A percentile compares a stretch with the other conserved stretches of the same genome.
Evolutionary conservation across 2,888 invertebrate species (phyloP).

Genomic region (Zhengitettix transpicula): DNA sequence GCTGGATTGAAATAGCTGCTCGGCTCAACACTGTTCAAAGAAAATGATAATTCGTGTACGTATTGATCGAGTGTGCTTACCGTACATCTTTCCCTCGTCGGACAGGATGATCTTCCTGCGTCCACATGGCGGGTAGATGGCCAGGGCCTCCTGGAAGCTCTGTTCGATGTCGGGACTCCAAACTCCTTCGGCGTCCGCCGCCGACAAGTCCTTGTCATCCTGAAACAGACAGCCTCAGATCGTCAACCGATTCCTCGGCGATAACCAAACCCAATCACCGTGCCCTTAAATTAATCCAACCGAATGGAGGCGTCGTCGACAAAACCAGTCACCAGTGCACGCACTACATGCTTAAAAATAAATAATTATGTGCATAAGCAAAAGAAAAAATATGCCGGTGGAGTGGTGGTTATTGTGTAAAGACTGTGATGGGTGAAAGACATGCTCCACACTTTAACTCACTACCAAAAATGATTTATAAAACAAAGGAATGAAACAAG

Average conservation of each 20-base stretch:
- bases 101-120: constrained; percentile 98
- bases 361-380: too few species aligned
- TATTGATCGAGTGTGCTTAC: too few species aligned
- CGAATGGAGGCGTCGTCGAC: too few species aligned
- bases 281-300: not conserved
- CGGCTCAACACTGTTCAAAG: not conserved
- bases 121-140: constrained; percentile 99
- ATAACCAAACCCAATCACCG: not conserved
- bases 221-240: constrained; percentile 20
- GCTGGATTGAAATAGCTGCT: not conserved
- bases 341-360: too few species aligned
- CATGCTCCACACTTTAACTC: too few species aligned
- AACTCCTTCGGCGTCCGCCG: constrained; percentile 97
- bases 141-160: constrained; percentile 98
- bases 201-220: constrained; percentile 81
- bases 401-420: too few species aligned
- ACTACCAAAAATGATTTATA: too few species aligned
- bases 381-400: too few species aligned
- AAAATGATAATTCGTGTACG: too few species aligned
- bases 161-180: constrained; percentile 99
- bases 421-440: too few species aligned
- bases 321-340: too few species aligned
- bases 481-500: too few species aligned
- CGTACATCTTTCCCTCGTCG: constrained; percentile 99
- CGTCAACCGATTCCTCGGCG: not conserved